These are phyloP conservation scores for Nomada fabriciana DNA, from an alignment of 2,888 invertebrate species.

Conservation along the genomic window DNA sequence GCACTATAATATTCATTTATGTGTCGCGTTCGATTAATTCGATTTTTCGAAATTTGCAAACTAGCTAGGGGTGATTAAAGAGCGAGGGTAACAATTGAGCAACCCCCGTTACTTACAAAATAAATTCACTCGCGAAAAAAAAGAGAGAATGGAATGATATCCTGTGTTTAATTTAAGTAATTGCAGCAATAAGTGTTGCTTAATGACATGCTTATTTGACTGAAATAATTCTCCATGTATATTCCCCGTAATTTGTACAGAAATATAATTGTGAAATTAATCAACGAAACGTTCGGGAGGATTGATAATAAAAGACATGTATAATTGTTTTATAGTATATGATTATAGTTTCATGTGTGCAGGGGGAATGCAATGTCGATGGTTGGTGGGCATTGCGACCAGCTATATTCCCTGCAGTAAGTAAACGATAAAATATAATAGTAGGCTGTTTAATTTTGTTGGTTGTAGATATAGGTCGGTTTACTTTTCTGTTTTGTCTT, in stretches of 20 bases:
- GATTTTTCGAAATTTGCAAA: no score
- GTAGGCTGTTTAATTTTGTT: conserved; percentile 60
- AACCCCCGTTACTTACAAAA: no score
- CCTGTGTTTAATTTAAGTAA: neutral
- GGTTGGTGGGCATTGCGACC: conserved; percentile 84
- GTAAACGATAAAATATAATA: conserved; percentile 77
- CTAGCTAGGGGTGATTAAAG: no score
- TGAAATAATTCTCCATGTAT: no score
- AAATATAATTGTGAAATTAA: conserved; percentile 6
- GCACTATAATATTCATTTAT: no score
- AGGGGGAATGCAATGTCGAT: conserved; percentile 84
- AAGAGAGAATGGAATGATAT: conserved; percentile 1
- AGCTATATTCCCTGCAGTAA: conserved; percentile 84
- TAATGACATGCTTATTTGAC: neutral
- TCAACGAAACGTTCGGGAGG: conserved; percentile 3
- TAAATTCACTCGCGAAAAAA: no score
- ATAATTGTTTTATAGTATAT: conserved; percentile 72
- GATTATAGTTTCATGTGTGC: conserved; percentile 83
- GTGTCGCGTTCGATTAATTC: no score
- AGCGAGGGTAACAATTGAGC: no score
- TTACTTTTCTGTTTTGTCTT: conserved; percentile 33
- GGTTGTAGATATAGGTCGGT: conserved; percentile 43
- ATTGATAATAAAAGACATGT: conserved; percentile 49
- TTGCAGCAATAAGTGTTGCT: conserved; percentile 12
- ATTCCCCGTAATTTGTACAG: neutral